Percentiles rank a stretch among this genome's conserved stretches.
Conservation (phyloP, 2,888 invertebrate species). For the Acronicta psi region DNA sequence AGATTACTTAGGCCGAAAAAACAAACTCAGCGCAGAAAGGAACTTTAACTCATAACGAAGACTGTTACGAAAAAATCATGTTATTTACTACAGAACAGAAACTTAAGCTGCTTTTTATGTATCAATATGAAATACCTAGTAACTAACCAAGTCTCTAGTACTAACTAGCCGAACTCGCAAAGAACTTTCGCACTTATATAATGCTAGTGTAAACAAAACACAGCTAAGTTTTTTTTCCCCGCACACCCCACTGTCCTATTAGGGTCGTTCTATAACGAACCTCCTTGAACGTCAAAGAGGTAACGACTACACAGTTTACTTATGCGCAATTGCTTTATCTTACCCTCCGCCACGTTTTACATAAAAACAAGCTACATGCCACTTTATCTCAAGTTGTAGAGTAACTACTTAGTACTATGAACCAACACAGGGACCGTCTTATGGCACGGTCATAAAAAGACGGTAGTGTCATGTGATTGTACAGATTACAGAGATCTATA, state of each 20-base stretch:
- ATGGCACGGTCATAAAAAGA: no score
- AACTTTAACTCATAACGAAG: no score
- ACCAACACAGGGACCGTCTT: no score
- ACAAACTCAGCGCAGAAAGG: no score
- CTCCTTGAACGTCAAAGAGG: constrained; percentile 48
- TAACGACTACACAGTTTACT: constrained; percentile 48
- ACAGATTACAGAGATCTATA: no score
- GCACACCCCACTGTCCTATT: constrained; percentile 23
- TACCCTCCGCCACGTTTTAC: constrained; percentile 18
- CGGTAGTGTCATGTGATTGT: no score
- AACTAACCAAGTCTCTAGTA: constrained; percentile 1
- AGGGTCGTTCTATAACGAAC: constrained; percentile 19
- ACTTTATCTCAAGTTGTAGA: constrained; percentile 27
- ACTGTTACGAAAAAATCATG: no score
- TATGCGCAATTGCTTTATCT: constrained; percentile 48
- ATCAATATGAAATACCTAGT: no score
- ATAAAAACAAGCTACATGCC: constrained; percentile 31
- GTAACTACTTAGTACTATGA: constrained; percentile 10
- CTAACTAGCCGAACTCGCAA: constrained; percentile 1
- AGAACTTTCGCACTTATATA: constrained; percentile 4
- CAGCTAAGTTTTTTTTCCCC: constrained; percentile 27
- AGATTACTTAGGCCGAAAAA: no score
- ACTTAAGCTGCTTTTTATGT: no score
- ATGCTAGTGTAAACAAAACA: constrained; percentile 12
- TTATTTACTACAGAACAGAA: no score